Base-by-base conservation (phyloP, 1,140 invertebrate species). In the Rhagoletis pomonella region DNA sequence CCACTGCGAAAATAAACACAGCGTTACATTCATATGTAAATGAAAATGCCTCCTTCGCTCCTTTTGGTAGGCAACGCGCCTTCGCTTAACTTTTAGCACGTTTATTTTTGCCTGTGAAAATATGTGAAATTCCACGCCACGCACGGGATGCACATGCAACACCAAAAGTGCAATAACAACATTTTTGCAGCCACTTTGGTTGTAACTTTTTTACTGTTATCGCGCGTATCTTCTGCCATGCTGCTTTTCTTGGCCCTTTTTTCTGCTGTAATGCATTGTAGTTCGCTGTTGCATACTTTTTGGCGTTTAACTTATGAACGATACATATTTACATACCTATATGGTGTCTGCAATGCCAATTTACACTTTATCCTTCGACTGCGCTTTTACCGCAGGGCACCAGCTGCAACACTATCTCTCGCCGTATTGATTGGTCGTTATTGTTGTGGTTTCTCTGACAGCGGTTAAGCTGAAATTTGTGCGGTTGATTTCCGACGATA, bases 341-440 rank as follows among this genome's bases (percentile, higher is more conserved):
- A 1, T 55, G 5, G 42, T n/a, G 12, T 47, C 14, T 29, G 10
- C 3, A 69, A 4, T 12, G 69, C 44, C 14, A 44, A 50, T 73
- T 73, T 73, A 1, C 4, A 73, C 69, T 73, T 73, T 50, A 73
- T 73, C 69, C 44, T 47, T 73, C 12, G 69, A 47, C 17, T 47
- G 42, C 14, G 1, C 69, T 14, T 47, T 50, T 73, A 73, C 69
- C 44, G 69, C 69, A 73, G 69, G 69, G 44, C 44, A 47, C 69
- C 69, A 73, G 69, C 69, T 73, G 69, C 44, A 73, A 44, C 44
- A 47, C 44, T 73, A n/a, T 73, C 69, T 47, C 44, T 44, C 69
- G 29, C 29, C 29, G 47, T 50, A 47, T 47, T 73, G 69, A 73
- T 73, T 42, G 69, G 69, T 73, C 42, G 44, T 73, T 73, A 73